Percentiles rank a stretch among this genome's conserved stretches.
phyloP scores from a whole-genome alignment of 2,888 invertebrate genomes.

The Microctonus aethiopoides region DNA sequence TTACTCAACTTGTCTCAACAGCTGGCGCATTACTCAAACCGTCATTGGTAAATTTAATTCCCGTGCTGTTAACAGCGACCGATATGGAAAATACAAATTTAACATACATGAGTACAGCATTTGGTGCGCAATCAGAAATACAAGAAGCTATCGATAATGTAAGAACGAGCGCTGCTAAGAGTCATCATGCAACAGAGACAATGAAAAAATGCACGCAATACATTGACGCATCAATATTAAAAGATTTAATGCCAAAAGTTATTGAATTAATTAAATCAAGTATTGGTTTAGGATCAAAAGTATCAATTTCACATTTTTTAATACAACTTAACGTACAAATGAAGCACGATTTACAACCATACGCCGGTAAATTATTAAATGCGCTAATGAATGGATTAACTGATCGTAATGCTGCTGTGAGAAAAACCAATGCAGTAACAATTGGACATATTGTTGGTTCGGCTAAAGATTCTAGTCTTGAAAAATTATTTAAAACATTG shows the following conservation, averaged over 20 bases:
- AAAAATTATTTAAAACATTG: conserved; percentile 74
- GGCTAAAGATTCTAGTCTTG: conserved; percentile 81
- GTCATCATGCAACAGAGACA: conserved; percentile 89
- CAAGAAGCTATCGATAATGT: conserved; percentile 84
- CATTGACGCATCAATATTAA: conserved; percentile 81
- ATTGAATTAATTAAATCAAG: conserved; percentile 84
- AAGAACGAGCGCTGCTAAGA: conserved; percentile 83
- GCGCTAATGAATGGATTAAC: conserved; percentile 81
- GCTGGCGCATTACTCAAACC: conserved; percentile 84
- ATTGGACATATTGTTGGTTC: conserved; percentile 86
- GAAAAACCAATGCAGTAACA: conserved; percentile 85
- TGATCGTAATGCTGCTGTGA: conserved; percentile 85
- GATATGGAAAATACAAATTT: conserved; percentile 82
- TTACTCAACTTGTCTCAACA: conserved; percentile 85
- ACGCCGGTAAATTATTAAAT: conserved; percentile 74
- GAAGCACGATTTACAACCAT: conserved; percentile 71
- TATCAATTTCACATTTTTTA: conserved; percentile 83
- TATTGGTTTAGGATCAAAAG: conserved; percentile 86
- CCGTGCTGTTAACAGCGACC: conserved; percentile 86
- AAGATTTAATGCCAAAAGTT: conserved; percentile 83
- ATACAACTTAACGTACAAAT: conserved; percentile 72
- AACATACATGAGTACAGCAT: conserved; percentile 81
- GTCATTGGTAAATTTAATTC: conserved; percentile 83
- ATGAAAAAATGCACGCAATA: conserved; percentile 81
- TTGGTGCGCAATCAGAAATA: conserved; percentile 76